Percentiles rank a stretch among this genome's conserved stretches.
Evolutionary conservation across 2,797 vertebrate genomes (phyloP).

Genomic region (Tauraco hartlaubi): DNA sequence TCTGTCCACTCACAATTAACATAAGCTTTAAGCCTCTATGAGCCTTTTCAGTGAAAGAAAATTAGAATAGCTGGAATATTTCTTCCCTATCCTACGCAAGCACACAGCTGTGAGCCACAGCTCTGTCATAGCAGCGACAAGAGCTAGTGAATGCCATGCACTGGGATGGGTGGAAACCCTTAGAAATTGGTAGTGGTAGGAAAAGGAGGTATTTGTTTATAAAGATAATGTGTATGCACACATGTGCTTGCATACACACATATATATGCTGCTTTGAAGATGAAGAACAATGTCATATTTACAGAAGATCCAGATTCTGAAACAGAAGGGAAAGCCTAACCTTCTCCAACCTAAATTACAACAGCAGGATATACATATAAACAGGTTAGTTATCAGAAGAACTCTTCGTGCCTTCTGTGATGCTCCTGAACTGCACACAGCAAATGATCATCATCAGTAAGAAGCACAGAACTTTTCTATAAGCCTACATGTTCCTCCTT

Average conservation of each 20-base stretch:
- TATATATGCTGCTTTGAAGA: background rate
- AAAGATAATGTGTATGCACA: background rate
- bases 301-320: background rate
- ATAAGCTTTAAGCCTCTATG: background rate
- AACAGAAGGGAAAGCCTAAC: background rate
- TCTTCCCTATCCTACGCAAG: background rate
- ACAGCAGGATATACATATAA: background rate
- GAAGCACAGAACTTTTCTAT: background rate
- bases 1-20: background rate
- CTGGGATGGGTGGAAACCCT: background rate
- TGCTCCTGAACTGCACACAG: background rate
- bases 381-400: background rate
- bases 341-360: background rate
- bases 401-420: background rate
- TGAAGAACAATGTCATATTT: background rate
- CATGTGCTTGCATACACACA: rapidly evolving
- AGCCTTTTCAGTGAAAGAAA: background rate
- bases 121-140: background rate
- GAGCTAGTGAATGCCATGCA: background rate
- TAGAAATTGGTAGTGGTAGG: background rate
- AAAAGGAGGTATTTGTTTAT: background rate
- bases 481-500: background rate
- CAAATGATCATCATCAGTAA: background rate
- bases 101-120: background rate
- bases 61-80: background rate